These are phyloP conservation scores for Ptilorrhoa leucosticta DNA, from an alignment of 2,113 vertebrate species.

Conservation along the genomic window DNA sequence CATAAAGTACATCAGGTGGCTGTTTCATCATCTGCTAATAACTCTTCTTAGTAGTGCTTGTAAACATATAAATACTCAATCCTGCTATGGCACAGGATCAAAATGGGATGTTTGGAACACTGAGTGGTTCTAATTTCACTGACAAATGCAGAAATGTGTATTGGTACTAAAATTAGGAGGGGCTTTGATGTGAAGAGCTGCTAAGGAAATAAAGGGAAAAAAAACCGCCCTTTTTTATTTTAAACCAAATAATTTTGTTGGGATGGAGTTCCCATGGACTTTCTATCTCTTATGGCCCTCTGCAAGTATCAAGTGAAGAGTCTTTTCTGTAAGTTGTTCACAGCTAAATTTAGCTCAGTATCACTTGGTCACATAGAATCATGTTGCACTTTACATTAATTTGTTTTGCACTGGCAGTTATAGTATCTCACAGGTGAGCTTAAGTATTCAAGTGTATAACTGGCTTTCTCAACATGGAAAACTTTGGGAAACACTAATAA, in stretches of 20 bases:
- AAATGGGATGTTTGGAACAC: background rate
- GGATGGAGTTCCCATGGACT: background rate
- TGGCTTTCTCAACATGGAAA: slow-evolving; percentile 64
- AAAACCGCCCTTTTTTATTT: background rate
- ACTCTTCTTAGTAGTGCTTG: background rate
- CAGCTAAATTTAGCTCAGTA: slow-evolving; percentile 76
- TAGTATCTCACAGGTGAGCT: slow-evolving; percentile 40
- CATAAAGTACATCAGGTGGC: background rate
- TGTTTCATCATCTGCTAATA: background rate
- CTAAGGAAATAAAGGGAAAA: background rate
- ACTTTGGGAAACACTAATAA: slow-evolving; percentile 61
- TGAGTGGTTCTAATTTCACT: background rate
- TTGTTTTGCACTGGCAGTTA: slow-evolving; percentile 60
- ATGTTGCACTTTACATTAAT: slow-evolving; percentile 68
- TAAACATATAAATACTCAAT: background rate
- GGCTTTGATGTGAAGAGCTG: background rate
- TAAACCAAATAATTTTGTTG: background rate
- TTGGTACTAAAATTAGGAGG: background rate
- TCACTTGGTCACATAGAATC: slow-evolving; percentile 62
- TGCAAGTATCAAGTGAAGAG: slow-evolving; percentile 58
- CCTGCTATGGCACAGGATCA: background rate
- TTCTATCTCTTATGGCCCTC: background rate
- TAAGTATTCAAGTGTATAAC: slow-evolving; percentile 38
- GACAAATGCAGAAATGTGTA: background rate
- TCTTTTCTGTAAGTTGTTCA: slow-evolving; percentile 34